A percentile compares a stretch with the other conserved stretches of the same genome.
Conservation (phyloP, 53 echinoderm and acorn worm species). For the Antedon mediterranea region DNA sequence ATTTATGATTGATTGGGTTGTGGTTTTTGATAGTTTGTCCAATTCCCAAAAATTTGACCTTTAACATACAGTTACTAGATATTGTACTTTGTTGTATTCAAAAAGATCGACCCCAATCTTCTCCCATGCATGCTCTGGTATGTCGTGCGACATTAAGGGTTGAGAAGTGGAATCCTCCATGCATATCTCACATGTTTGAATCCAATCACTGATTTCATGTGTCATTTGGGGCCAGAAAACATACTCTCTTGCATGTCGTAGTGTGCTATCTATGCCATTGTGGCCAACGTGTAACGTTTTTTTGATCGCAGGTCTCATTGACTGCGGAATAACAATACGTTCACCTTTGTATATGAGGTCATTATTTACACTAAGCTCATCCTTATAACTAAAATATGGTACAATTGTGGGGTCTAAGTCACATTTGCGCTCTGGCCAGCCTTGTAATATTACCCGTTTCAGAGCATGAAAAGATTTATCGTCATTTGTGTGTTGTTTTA, state of each 20-base stretch:
- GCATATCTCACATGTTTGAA: slow-evolving; percentile 29
- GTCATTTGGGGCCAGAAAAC: slow-evolving; percentile 32
- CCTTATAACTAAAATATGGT: slow-evolving; percentile 21
- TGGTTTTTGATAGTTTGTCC: slow-evolving; percentile 15
- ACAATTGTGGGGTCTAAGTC: slow-evolving; percentile 2
- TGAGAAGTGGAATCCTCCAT: slow-evolving; percentile 9
- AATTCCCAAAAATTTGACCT: slow-evolving; percentile 32
- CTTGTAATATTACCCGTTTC: slow-evolving; percentile 12
- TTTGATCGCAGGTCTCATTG: slow-evolving; percentile 18
- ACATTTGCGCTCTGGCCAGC: slow-evolving; percentile 34
- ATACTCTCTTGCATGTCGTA: slow-evolving; percentile 32
- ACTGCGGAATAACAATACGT: slow-evolving; percentile 30
- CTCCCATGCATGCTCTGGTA: slow-evolving; percentile 29
- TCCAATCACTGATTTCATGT: slow-evolving; percentile 15
- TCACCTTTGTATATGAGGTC: slow-evolving; percentile 31
- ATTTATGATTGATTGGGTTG: slow-evolving; percentile 11
- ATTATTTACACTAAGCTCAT: slow-evolving; percentile 23
- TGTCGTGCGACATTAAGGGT: slow-evolving; percentile 27
- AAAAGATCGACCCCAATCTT: slow-evolving; percentile 39
- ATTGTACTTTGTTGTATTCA: neutral
- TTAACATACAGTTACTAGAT: slow-evolving; percentile 27
- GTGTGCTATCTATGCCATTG: slow-evolving; percentile 23
- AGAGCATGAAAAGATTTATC: no score
- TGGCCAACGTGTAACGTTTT: slow-evolving; percentile 26
- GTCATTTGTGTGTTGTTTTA: no score